A percentile compares a stretch with the other conserved stretches of the same genome.
Conservation (phyloP, 2,888 invertebrate species). For the Andrena flavipes region DNA sequence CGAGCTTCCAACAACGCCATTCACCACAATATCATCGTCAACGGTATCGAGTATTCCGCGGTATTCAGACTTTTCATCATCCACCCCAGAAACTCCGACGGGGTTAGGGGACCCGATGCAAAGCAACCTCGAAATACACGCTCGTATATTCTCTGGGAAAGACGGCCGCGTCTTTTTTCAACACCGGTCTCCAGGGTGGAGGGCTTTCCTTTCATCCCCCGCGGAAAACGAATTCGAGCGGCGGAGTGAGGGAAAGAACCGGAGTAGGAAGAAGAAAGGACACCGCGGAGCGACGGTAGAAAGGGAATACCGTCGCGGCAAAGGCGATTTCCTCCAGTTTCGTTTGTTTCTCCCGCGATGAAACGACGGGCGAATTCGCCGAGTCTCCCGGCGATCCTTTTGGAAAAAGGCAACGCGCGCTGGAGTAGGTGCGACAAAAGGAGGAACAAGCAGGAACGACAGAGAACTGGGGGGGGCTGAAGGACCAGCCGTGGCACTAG, state of each 20-base stretch:
- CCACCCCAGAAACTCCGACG: neutral
- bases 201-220: conserved; percentile 65
- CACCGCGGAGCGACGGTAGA: conserved; percentile 4
- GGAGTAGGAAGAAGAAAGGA: conserved; percentile 15
- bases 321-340: conserved; percentile 69
- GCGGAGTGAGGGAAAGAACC: neutral
- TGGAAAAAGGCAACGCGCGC: conserved; percentile 20
- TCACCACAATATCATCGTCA: conserved; percentile 2
- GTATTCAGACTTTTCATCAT: conserved; percentile 24
- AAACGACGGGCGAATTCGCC: conserved; percentile 60
- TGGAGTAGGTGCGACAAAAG: conserved; percentile 11
- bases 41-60: conserved; percentile 4
- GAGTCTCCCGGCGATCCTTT: conserved; percentile 55
- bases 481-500: neutral
- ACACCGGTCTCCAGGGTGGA: conserved; percentile 35
- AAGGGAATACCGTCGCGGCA: conserved; percentile 46
- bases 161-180: conserved; percentile 42
- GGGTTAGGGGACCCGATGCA: conserved; percentile 3
- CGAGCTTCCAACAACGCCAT: neutral
- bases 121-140: conserved; percentile 27
- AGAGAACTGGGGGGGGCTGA: neutral
- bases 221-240: conserved; percentile 62
- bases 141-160: neutral
- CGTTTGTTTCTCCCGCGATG: conserved; percentile 71
- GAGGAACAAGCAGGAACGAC: conserved; percentile 4